phyloP scores from a whole-genome alignment of 2,888 invertebrate genomes.

The Calliphora vomitoria region DNA sequence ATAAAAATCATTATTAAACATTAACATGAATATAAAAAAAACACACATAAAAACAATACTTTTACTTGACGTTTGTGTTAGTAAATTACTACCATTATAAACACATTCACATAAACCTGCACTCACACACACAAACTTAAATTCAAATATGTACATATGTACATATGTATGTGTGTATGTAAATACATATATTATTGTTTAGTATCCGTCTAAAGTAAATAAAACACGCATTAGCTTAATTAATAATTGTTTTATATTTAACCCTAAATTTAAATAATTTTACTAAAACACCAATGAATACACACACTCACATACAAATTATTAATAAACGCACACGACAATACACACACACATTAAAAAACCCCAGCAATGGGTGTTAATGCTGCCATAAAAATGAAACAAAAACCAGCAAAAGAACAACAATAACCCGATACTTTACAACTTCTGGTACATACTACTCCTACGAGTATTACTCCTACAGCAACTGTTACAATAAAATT shows the following conservation, averaged over 20 bases:
- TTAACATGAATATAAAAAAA: conserved; percentile 35
- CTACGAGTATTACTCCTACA: not conserved
- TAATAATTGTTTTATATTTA: conserved; percentile 44
- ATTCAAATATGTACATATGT: too few species aligned
- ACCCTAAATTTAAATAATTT: conserved; percentile 35
- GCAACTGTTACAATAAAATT: conserved; percentile 34
- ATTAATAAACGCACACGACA: not conserved
- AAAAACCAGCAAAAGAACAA: conserved; percentile 1
- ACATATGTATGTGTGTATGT: not conserved
- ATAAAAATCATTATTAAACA: conserved; percentile 40
- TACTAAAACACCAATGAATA: not conserved
- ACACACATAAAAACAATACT: not conserved
- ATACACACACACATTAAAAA: not conserved
- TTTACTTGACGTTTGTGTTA: conserved; percentile 15
- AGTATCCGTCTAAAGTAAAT: conserved; percentile 52
- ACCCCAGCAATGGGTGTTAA: conserved; percentile 44
- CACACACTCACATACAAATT: not conserved
- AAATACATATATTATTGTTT: conserved; percentile 27
- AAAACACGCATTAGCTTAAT: conserved; percentile 63
- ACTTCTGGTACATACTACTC: conserved; percentile 13
- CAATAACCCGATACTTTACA: conserved; percentile 31
- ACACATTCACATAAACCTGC: not conserved
- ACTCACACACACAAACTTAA: not conserved
- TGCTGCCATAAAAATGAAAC: conserved; percentile 45
- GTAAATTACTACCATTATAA: conserved; percentile 4